Conservation (phyloP, 2,888 invertebrate genomes). For the Hypolimnas misippus region DNA sequence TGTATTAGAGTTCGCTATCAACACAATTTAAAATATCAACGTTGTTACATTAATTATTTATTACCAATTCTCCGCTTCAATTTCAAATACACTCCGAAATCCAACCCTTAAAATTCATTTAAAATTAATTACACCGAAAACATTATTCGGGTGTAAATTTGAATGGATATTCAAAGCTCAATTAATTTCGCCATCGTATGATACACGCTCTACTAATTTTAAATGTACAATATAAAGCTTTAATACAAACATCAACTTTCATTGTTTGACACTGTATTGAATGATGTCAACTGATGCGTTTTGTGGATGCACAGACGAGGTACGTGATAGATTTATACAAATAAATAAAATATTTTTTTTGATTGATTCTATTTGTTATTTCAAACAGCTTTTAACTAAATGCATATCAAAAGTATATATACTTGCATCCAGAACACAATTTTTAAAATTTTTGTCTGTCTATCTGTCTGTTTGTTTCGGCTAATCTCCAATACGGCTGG, state of each 20-base stretch:
- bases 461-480: too few relatives aligned
- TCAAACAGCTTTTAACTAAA: too few relatives aligned
- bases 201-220: slow-evolving; percentile 17
- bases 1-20: background rate
- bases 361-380: too few relatives aligned
- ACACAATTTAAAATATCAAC: background rate
- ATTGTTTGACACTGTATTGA: slow-evolving; percentile 19
- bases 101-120: slow-evolving; percentile 3
- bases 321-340: too few relatives aligned
- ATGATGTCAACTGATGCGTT: slow-evolving; percentile 6
- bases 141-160: slow-evolving; percentile 13
- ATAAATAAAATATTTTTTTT: too few relatives aligned
- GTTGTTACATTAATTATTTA: background rate
- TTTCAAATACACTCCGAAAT: background rate
- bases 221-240: slow-evolving; percentile 21
- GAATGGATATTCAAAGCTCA: slow-evolving; percentile 20
- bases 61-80: background rate
- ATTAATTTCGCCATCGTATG: slow-evolving; percentile 13
- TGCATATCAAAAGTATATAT: too few relatives aligned
- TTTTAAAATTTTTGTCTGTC: too few relatives aligned
- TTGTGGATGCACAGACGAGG: too few relatives aligned
- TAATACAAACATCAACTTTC: slow-evolving; percentile 18
- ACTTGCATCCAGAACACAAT: too few relatives aligned
- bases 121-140: slow-evolving; percentile 15
- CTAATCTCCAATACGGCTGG: too few relatives aligned